These are phyloP conservation scores for Neolamprologus hecqui DNA, from an alignment of 2,113 vertebrate species.

Conservation along the genomic window DNA sequence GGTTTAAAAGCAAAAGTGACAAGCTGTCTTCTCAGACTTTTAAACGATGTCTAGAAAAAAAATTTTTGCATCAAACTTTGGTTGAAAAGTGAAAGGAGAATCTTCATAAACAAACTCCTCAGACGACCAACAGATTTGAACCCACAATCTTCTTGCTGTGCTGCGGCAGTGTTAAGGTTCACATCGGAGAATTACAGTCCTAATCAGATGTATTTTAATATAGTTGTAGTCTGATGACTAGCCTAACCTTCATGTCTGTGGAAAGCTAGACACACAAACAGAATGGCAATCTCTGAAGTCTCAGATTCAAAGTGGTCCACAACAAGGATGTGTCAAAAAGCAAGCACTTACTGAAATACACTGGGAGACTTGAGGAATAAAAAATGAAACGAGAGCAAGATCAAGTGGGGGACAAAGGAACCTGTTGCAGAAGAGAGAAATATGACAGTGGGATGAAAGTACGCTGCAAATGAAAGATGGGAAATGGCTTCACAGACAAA, in stretches of 20 bases:
- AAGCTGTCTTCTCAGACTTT: neutral
- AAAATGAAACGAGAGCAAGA: neutral
- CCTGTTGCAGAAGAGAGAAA: neutral
- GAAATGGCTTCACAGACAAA: conserved; percentile 39
- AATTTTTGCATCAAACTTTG: neutral
- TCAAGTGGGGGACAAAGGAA: neutral
- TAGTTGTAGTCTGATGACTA: neutral
- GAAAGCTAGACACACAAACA: neutral
- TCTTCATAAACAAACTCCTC: neutral
- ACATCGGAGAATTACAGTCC: neutral
- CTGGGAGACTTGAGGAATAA: neutral
- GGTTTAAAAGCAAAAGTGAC: neutral
- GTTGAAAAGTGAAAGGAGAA: neutral
- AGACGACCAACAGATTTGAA: neutral
- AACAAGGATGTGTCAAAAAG: neutral
- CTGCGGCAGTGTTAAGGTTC: neutral
- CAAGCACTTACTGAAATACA: neutral
- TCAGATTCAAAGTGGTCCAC: neutral
- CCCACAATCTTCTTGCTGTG: neutral
- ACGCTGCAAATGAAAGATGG: conserved; percentile 7
- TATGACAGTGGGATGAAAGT: neutral
- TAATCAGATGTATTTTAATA: neutral
- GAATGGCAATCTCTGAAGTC: neutral
- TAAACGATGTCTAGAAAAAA: neutral
- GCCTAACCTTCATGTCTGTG: neutral